Percentiles rank a stretch among this genome's conserved stretches.
These are phyloP conservation scores for Syngnathus rostellatus DNA, from an alignment of 2,797 vertebrate genomes.

Conservation along the genomic window DNA sequence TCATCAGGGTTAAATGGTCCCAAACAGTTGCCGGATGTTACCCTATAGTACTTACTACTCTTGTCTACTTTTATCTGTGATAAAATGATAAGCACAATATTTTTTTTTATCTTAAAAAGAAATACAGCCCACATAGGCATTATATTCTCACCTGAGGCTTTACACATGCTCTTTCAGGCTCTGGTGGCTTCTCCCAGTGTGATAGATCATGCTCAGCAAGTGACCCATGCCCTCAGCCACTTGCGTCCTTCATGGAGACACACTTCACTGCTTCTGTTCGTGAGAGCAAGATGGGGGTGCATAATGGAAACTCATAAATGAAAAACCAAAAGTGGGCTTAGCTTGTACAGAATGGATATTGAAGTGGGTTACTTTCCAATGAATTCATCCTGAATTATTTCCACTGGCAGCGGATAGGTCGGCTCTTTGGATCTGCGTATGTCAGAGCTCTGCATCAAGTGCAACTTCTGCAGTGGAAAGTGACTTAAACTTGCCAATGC, in stretches of 20 bases:
- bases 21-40: too few species aligned
- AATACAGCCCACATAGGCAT: slow-evolving; percentile 17
- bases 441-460: slow-evolving; percentile 18
- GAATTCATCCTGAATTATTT: not conserved
- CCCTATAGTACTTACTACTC: too few species aligned
- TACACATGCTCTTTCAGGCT: slow-evolving; percentile 76
- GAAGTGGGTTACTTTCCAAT: not conserved
- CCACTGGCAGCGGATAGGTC: slow-evolving; percentile 12
- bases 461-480: slow-evolving; percentile 32
- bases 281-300: slow-evolving; percentile 9
- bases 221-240: slow-evolving; percentile 54
- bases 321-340: not conserved
- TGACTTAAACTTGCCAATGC: slow-evolving; percentile 26
- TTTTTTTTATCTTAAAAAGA: slow-evolving; percentile 27
- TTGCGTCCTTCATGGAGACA: slow-evolving; percentile 50
- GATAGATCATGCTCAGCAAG: slow-evolving; percentile 60
- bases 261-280: slow-evolving; percentile 22
- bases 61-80: too few species aligned
- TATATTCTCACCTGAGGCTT: slow-evolving; percentile 45
- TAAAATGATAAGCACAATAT: not conserved
- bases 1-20: too few species aligned
- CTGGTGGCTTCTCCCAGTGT: slow-evolving; percentile 65
- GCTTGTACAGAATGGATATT: not conserved
- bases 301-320: slow-evolving; percentile 9
- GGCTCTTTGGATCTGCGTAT: slow-evolving; percentile 11